These are phyloP conservation scores for Atethmia centrago DNA, from an alignment of 2,888 invertebrate species.

Conservation along the genomic window DNA sequence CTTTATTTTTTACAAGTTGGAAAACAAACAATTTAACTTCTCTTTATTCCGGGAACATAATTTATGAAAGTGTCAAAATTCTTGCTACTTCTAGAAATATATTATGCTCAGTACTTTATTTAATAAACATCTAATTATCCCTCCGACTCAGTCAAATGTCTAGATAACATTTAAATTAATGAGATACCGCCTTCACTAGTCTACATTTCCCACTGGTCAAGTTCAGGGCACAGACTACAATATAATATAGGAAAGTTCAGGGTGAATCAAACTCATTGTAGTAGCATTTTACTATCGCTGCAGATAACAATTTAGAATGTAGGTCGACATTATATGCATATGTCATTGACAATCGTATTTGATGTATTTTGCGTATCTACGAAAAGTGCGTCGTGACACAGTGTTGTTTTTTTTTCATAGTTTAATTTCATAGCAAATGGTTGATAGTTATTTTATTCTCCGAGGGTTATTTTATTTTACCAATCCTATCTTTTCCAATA, in stretches of 20 bases:
- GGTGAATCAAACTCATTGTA: constrained; percentile 32
- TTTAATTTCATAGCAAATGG: too few species aligned
- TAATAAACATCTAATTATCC: constrained; percentile 6
- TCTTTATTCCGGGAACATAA: constrained; percentile 25
- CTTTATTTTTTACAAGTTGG: constrained; percentile 3
- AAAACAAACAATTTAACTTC: constrained; percentile 12
- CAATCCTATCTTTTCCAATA: neutral
- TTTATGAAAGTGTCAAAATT: neutral
- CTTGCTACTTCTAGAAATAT: neutral
- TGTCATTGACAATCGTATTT: constrained; percentile 29
- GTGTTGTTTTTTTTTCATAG: too few species aligned
- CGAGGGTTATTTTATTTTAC: too few species aligned
- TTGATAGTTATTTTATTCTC: neutral
- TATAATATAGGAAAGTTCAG: too few species aligned
- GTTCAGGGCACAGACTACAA: too few species aligned
- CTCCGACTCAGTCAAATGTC: constrained; percentile 11
- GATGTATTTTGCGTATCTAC: neutral
- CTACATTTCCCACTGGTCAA: constrained; percentile 40
- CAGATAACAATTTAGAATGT: constrained; percentile 27
- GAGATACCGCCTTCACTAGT: constrained; percentile 40
- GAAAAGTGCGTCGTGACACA: neutral
- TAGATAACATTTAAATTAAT: constrained; percentile 43
- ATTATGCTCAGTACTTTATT: neutral
- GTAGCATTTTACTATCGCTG: neutral
- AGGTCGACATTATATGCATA: constrained; percentile 29